A percentile compares a stretch with the other conserved stretches of the same genome.
Conservation (phyloP, 2,797 vertebrate genomes). For the Lepilemur septentrionalis region DNA sequence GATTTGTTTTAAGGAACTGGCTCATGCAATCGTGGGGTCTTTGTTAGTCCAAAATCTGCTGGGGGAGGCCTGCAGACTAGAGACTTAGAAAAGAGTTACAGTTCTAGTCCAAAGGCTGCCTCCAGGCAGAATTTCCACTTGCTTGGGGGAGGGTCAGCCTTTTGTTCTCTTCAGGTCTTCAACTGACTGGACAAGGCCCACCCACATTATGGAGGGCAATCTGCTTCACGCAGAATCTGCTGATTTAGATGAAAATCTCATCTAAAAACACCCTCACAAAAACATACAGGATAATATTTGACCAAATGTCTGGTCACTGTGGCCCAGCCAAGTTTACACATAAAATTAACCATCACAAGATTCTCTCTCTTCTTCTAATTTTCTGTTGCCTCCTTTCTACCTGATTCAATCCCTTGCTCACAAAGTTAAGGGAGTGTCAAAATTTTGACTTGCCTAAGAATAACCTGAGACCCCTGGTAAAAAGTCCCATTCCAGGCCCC, state of each 20-base stretch:
- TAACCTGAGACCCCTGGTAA: neutral
- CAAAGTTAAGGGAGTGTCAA: neutral
- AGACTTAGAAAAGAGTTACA: neutral
- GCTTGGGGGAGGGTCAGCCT: neutral
- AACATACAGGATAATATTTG: neutral
- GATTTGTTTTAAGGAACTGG: neutral
- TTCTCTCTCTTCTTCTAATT: neutral
- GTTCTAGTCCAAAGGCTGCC: neutral
- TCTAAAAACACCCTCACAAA: neutral
- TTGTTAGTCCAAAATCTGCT: neutral
- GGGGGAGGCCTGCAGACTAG: neutral
- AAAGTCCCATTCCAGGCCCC: neutral
- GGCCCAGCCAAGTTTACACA: neutral
- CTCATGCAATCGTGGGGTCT: neutral
- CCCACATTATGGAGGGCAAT: neutral
- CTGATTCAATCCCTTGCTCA: neutral
- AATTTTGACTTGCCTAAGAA: neutral
- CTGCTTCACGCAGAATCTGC: neutral
- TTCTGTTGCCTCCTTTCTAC: neutral
- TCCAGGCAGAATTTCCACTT: neutral
- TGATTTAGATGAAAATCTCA: neutral
- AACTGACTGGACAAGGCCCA: neutral
- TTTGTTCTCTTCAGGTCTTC: neutral
- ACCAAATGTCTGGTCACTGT: neutral
- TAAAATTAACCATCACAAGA: neutral